These are phyloP conservation scores for Mesorhabditis sp. DNA, from an alignment of 2,888 invertebrate species.

Conservation along the genomic window DNA sequence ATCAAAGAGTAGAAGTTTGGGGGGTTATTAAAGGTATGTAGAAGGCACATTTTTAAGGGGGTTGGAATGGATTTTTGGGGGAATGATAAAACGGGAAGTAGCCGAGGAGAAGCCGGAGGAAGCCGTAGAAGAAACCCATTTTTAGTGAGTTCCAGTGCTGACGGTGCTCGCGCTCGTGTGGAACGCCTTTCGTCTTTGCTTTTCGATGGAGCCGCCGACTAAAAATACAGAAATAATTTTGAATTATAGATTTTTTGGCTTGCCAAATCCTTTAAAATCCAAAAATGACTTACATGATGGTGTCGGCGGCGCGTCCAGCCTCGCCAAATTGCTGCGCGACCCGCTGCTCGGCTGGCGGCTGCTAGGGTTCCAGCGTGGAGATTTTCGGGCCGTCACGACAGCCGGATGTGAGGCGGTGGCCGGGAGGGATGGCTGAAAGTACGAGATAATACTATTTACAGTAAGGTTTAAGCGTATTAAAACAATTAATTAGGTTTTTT, in stretches of 20 bases:
- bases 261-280: too few relatives aligned
- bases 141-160: conserved; percentile 9
- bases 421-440: background rate
- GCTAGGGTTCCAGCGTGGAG: background rate
- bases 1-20: too few relatives aligned
- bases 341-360: conserved; percentile 5
- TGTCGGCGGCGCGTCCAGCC: background rate
- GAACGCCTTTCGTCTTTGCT: conserved; percentile 16
- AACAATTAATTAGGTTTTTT: too few relatives aligned
- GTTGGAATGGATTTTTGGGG: too few relatives aligned
- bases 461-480: too few relatives aligned
- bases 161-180: conserved; percentile 13
- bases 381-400: background rate
- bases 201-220: conserved; percentile 17
- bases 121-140: background rate
- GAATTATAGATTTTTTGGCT: background rate
- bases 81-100: background rate
- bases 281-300: background rate
- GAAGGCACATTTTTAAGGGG: too few relatives aligned
- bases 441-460: background rate
- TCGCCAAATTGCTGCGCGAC: background rate
- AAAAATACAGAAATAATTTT: background rate
- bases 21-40: too few relatives aligned
- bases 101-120: background rate
- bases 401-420: background rate